Base-by-base conservation (phyloP, 2,888 invertebrate species). In the Eupithecia abbreviata region DNA sequence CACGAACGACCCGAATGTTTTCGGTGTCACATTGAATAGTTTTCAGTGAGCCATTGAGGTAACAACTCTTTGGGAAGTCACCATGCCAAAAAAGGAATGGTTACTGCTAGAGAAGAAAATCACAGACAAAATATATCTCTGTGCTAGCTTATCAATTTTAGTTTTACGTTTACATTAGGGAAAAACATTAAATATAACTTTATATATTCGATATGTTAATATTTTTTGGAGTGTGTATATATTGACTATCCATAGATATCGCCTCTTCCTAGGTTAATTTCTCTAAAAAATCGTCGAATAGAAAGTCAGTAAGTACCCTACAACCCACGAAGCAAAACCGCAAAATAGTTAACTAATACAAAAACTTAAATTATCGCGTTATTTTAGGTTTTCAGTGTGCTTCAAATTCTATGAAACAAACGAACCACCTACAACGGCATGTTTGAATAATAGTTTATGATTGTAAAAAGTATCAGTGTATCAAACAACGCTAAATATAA, bases 1-100 rank as follows among this genome's bases (percentile, higher is more conserved):
- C 70, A 62, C 58, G 71, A 67, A 71, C 73, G 65, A 67, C 71
- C 51, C 73, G 67, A 78, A 77, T 80, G 80, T 79, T 79, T 78
- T 75, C 74, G 66, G 72, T 75, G 80, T 79, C 79, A 77, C 77
- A 51, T 72, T 72, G 65, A 76, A 78, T 78, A 78, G 76, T 78
- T 78, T 76, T 76, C 78, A 76, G 75, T 43, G 43, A 15, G 18
- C 13, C 45, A 45, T 43, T 45, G 43, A 45, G 66, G 42, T 66
- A 13, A 66, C 6, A 42, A 42, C 42, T 42, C 15, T 7, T 42
- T 66, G 15, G 2, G 6, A 43, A 68, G 4, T 45, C 2, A 45
- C 68, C 68, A 68, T 15, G 18, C 13, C 68, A 68, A 45, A 10
- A 68, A 18, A 68, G 10, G 15, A 68, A 68, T 68, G 68, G 68